These are phyloP conservation scores for Chelon labrosus DNA, from an alignment of 2,797 vertebrate genomes.

Conservation along the genomic window DNA sequence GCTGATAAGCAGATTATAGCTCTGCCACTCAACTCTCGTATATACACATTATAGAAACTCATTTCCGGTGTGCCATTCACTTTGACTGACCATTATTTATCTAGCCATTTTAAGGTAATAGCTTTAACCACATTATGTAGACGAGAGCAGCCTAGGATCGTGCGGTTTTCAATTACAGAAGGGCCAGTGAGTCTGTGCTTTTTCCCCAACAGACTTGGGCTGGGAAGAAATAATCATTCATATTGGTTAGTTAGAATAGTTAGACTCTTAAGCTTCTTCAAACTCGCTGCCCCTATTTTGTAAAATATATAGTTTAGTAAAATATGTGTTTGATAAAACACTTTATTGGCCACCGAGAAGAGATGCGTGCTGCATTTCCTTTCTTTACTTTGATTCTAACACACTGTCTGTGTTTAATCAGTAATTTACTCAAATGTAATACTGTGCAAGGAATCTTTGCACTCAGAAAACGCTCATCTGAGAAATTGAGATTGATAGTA, in stretches of 20 bases:
- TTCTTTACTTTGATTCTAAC: not conserved
- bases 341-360: not conserved
- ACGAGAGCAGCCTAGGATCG: constrained; percentile 3
- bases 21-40: constrained; percentile 15
- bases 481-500: no score
- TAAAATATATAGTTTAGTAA: no score
- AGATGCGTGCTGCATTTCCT: not conserved
- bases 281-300: no score
- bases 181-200: constrained; percentile 2
- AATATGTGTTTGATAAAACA: no score
- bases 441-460: no score
- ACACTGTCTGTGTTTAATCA: not conserved
- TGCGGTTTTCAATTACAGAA: constrained; percentile 18
- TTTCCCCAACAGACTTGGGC: not conserved
- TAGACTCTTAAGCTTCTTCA: no score
- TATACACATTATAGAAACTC: constrained; percentile 37
- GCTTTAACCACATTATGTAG: constrained; percentile 33
- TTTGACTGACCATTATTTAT: constrained; percentile 48
- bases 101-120: constrained; percentile 20
- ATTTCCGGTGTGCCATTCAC: constrained; percentile 55
- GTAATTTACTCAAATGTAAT: not conserved
- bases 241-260: not conserved
- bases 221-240: not conserved
- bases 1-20: constrained; percentile 65
- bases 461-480: no score